Conservation (phyloP, 2,888 invertebrate species). For the Acanthoscelides obtectus region DNA sequence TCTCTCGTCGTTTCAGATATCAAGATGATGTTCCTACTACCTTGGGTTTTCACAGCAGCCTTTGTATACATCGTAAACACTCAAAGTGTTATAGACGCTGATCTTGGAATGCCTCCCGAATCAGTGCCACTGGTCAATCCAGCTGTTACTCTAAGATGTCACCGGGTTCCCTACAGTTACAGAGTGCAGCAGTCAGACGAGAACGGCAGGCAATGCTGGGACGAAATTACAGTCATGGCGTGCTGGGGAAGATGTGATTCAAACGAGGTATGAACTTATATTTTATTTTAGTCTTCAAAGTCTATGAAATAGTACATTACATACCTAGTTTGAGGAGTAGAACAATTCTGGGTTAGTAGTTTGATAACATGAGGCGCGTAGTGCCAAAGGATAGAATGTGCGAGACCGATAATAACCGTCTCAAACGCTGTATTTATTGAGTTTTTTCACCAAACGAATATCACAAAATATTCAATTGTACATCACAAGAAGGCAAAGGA, state of each 20-base stretch:
- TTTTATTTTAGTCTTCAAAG: no score
- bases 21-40: not conserved
- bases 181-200: conserved; percentile 61
- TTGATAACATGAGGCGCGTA: no score
- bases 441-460: no score
- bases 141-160: conserved; percentile 53
- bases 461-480: no score
- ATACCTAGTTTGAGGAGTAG: no score
- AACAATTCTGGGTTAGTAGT: no score
- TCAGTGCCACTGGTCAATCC: not conserved
- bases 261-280: conserved; percentile 59
- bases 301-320: no score
- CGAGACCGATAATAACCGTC: no score
- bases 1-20: not conserved
- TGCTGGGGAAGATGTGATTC: conserved; percentile 83
- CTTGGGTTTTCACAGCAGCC: not conserved
- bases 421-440: no score
- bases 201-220: conserved; percentile 69
- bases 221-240: conserved; percentile 66
- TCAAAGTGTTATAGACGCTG: not conserved
- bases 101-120: not conserved
- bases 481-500: no score
- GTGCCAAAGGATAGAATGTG: no score
- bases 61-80: not conserved
- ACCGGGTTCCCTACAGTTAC: conserved; percentile 61